A percentile compares a stretch with the other conserved stretches of the same genome.
Conservation (phyloP, 2,888 invertebrate genomes). For the Philhelius pedissequus region DNA sequence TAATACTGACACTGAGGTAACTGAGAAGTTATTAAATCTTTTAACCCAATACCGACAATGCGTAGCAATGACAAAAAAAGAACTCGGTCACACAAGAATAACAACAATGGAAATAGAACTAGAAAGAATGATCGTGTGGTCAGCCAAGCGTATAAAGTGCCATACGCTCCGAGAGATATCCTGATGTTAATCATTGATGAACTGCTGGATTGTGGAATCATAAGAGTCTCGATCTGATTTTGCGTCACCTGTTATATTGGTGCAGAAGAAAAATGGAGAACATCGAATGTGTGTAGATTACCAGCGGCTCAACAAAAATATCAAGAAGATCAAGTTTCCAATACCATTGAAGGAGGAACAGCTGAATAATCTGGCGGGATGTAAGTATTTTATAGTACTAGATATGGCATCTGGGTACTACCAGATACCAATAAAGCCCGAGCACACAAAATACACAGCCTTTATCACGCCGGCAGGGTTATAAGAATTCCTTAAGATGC, state of each 20-base stretch:
- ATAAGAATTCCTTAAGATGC: neutral
- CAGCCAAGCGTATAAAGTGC: neutral
- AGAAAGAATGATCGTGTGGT: neutral
- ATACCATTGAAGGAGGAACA: neutral
- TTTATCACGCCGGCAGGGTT: neutral
- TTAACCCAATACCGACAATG: neutral
- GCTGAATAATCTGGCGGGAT: neutral
- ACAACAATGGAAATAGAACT: constrained; percentile 5
- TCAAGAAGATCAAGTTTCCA: neutral
- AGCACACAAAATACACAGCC: neutral
- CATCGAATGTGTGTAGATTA: constrained; percentile 10
- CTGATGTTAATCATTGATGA: neutral
- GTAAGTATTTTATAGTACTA: neutral
- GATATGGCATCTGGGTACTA: too few relatives aligned
- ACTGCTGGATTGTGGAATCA: neutral
- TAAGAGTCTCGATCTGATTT: neutral
- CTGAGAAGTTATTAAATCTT: neutral
- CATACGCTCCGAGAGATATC: neutral
- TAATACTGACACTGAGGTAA: neutral
- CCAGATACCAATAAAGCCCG: neutral
- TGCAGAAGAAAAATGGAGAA: neutral
- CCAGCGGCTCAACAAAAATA: neutral
- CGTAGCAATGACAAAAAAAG: neutral
- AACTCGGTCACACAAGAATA: constrained; percentile 1
- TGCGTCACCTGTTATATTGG: neutral